A percentile compares a stretch with the other conserved stretches of the same genome.
Conservation (phyloP, 1,140 invertebrate species). For the Halesus radiatus region DNA sequence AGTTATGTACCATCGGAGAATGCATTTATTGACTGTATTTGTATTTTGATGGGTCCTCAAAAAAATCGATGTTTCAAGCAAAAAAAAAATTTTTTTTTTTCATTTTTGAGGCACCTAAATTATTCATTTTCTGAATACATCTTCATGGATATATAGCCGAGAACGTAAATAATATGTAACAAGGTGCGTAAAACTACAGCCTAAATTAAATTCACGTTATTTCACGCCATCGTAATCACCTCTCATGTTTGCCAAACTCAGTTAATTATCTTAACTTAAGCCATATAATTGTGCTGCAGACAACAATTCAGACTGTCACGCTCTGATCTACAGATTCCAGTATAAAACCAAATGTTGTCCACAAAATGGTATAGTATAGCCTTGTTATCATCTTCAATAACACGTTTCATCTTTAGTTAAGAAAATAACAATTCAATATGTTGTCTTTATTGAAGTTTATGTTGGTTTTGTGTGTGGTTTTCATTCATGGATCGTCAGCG, state of each 20-base stretch:
- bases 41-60: no score
- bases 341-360: conserved; percentile 47
- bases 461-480: conserved; percentile 13
- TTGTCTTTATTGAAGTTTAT: neutral
- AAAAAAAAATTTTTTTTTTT: no score
- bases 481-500: neutral
- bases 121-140: no score
- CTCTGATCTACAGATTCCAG: conserved; percentile 51
- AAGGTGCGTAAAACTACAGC: neutral
- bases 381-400: neutral
- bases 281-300: conserved; percentile 7
- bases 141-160: no score
- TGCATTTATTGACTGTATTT: no score
- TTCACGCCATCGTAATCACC: neutral
- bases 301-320: conserved; percentile 41
- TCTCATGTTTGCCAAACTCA: conserved; percentile 18
- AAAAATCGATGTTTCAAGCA: no score
- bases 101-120: no score
- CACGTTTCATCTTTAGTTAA: neutral
- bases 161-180: conserved; percentile 9
- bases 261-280: conserved; percentile 15
- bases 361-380: conserved; percentile 34
- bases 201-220: neutral
- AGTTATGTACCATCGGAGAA: no score
- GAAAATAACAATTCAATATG: neutral